These are phyloP conservation scores for Cryptotermes secundus DNA, from an alignment of 1,140 invertebrate species.

Conservation along the genomic window DNA sequence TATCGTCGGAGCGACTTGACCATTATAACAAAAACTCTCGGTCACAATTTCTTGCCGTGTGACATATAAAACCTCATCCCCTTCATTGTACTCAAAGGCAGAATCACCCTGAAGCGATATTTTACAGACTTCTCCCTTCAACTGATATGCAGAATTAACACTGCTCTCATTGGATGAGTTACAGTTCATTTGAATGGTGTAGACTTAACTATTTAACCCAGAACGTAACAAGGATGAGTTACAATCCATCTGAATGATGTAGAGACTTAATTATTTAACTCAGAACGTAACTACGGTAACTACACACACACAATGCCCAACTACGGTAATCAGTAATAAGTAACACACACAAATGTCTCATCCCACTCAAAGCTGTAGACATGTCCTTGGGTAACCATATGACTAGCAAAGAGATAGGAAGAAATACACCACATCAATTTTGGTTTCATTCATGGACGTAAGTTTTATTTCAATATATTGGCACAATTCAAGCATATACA, in stretches of 20 bases:
- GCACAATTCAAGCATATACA: no score
- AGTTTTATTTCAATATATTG: not conserved
- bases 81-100: conserved; percentile 4
- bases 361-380: not conserved
- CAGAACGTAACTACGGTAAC: not conserved
- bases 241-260: conserved; percentile 23
- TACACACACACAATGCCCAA: no score
- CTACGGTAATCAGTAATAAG: no score
- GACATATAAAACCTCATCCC: conserved; percentile 21
- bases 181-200: conserved; percentile 23
- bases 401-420: not conserved
- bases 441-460: not conserved
- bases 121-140: conserved; percentile 21
- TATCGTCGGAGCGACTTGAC: not conserved
- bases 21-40: not conserved
- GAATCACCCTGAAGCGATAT: not conserved
- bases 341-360: not conserved
- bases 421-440: not conserved
- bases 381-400: not conserved
- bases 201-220: not conserved
- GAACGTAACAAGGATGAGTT: not conserved
- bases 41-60: conserved; percentile 7
- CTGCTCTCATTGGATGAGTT: conserved; percentile 12
- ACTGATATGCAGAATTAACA: not conserved
- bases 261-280: not conserved